These are phyloP conservation scores for Bradypus variegatus DNA, from an alignment of 2,797 vertebrate genomes.

Conservation along the genomic window DNA sequence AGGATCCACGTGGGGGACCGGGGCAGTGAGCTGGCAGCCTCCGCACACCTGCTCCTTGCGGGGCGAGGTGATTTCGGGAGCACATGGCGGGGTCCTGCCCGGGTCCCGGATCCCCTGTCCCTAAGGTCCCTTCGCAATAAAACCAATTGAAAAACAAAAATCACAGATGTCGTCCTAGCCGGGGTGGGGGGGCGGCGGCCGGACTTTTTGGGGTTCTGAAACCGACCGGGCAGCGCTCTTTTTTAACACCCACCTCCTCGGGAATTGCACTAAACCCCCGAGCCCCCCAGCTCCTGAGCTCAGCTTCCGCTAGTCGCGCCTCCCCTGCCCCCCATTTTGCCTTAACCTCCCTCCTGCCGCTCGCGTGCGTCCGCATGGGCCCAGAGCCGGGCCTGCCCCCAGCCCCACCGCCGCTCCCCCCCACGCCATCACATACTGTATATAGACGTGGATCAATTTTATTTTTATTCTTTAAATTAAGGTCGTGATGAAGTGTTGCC, in stretches of 20 bases:
- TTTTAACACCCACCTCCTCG: constrained; percentile 63
- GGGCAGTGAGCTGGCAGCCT: no score
- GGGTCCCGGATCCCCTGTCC: not conserved
- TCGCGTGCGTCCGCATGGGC: constrained; percentile 58
- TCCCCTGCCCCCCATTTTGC: constrained; percentile 45
- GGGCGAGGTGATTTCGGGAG: constrained; percentile 7
- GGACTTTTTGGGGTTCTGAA: not conserved
- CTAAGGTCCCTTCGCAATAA: constrained; percentile 56
- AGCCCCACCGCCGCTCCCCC: not conserved
- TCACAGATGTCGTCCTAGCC: constrained; percentile 49
- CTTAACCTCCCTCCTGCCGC: constrained; percentile 60
- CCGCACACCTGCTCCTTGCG: not conserved
- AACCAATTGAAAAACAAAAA: constrained; percentile 46
- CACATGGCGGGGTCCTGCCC: not conserved
- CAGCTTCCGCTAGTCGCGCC: constrained; percentile 35
- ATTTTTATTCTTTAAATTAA: constrained; percentile 70
- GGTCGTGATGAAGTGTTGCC: constrained; percentile 73
- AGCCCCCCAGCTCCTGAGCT: constrained; percentile 27
- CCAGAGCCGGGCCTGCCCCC: constrained; percentile 37
- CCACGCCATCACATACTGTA: constrained; percentile 64
- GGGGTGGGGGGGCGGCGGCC: not conserved
- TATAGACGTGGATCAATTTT: constrained; percentile 66
- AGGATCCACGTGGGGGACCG: constrained; percentile 37
- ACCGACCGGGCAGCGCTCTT: constrained; percentile 29
- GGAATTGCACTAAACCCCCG: constrained; percentile 68